Evolutionary conservation across 2,797 vertebrate species (phyloP), one percentile per base, ranked within the genome.

Genomic region (Parambassis ranga): DNA sequence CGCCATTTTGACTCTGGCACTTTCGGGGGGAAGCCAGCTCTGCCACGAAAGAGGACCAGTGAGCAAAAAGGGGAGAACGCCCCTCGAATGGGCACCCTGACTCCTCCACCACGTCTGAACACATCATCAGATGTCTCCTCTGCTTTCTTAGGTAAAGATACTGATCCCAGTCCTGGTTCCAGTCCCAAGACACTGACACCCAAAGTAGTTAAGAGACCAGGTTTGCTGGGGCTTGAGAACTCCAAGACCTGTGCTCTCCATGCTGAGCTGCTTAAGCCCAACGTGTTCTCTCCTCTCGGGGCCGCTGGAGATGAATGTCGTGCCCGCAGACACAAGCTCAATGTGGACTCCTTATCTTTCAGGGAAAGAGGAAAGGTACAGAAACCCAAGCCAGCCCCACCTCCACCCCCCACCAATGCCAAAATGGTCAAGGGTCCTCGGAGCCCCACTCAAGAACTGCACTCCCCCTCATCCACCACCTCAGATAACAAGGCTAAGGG

Each of bases 371-470:
- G 89, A 32, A 97, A 95, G 65, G 64, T 94, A 16, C 88, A 94
- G 3, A 99, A 96, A 85, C 91, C 94, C 61, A 98, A 98, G 52
- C 96, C 95, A 0, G 94, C 94, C n/a, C 95, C 96, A 0, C 95
- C 94, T 0, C 95, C 95, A 0, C 96, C 96, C 0, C 94, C 95
- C 0, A 87, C 94, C 0, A 89, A 91, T 24, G 62, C 77, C 50
- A 98, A 96, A 79, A 81, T 91, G 0, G 88, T 91, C 53, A 97
- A 95, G 82, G 73, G 82, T 28, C 86, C 91, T 8, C 94, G 93
- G 53, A 94, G 91, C 64, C 90, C 92, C 1, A 90, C 91, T 67
- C 94, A 94, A 4, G 96, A 98, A 47, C 82, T 28, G 52, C 86
- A 32, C 62, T 87, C 77, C 49, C 79, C 74, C 1, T 75, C 84